A percentile compares a stretch with the other conserved stretches of the same genome.
Evolutionary conservation across 1,140 invertebrate species (phyloP).

Genomic region (Medauroidea extradentata): DNA sequence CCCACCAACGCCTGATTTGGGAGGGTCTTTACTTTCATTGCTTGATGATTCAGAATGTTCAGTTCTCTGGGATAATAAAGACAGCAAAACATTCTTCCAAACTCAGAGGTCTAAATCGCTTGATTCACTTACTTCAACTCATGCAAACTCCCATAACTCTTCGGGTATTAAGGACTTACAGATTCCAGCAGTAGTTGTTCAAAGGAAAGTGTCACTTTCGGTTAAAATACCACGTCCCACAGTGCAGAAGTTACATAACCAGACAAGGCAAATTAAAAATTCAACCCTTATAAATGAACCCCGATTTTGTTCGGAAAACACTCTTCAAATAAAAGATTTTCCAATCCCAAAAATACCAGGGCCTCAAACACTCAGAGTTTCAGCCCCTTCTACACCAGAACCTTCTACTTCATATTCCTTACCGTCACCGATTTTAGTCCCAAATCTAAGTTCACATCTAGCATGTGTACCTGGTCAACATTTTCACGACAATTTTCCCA

Average conservation of each 20-base stretch:
- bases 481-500: not conserved
- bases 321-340: not conserved
- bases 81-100: not conserved
- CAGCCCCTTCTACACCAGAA: not conserved
- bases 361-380: not conserved
- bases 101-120: slow-evolving; percentile 16
- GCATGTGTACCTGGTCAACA: not conserved
- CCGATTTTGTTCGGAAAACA: not conserved
- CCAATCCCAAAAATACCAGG: not conserved
- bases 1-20: slow-evolving; percentile 26
- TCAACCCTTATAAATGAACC: not conserved
- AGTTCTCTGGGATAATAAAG: not conserved
- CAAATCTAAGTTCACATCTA: not conserved
- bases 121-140: slow-evolving; percentile 12
- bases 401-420: not conserved
- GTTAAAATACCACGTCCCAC: not conserved
- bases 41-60: slow-evolving; percentile 10
- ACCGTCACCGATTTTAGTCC: not conserved
- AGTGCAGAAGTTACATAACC: not conserved
- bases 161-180: not conserved
- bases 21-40: slow-evolving; percentile 18
- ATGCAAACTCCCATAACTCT: not conserved
- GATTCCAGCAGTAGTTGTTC: not conserved
- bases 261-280: not conserved
- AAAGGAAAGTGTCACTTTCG: not conserved